phyloP scores from a whole-genome alignment of 2,113 vertebrate genomes.

The Neogale vison region DNA sequence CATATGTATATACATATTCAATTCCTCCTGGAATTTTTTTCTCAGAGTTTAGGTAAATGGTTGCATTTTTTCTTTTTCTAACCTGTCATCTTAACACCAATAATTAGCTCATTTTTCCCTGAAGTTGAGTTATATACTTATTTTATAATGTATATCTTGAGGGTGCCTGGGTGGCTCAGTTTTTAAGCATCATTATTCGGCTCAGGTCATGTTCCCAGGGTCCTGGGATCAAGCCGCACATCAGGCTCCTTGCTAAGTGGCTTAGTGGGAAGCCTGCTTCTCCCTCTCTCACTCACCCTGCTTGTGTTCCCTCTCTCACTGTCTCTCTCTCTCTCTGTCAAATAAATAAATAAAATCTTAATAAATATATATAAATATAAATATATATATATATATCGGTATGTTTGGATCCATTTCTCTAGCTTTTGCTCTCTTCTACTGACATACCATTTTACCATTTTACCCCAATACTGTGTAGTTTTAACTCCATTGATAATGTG shows the following conservation, averaged over 20 bases:
- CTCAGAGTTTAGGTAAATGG: neutral
- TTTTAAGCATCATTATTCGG: too few relatives aligned
- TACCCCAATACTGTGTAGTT: neutral
- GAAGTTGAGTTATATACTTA: neutral
- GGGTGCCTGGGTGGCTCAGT: too few relatives aligned
- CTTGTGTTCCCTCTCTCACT: too few relatives aligned
- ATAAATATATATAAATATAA: neutral
- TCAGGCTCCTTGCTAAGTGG: too few relatives aligned
- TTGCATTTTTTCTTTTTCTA: neutral
- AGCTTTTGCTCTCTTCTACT: neutral
- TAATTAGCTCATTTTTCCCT: neutral
- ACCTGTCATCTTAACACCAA: neutral
- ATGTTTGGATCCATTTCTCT: neutral
- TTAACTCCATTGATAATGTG: neutral
- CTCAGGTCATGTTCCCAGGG: too few relatives aligned
- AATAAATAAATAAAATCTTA: too few relatives aligned
- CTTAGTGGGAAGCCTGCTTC: too few relatives aligned
- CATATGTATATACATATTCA: neutral
- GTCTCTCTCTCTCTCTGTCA: too few relatives aligned
- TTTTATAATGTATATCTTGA: neutral
- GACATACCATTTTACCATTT: neutral
- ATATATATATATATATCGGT: neutral
- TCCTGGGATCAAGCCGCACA: too few relatives aligned
- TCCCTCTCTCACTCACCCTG: too few relatives aligned
- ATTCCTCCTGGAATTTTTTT: neutral